These are phyloP conservation scores for Glyptemys insculpta DNA, from an alignment of 2,797 vertebrate genomes.

Conservation along the genomic window DNA sequence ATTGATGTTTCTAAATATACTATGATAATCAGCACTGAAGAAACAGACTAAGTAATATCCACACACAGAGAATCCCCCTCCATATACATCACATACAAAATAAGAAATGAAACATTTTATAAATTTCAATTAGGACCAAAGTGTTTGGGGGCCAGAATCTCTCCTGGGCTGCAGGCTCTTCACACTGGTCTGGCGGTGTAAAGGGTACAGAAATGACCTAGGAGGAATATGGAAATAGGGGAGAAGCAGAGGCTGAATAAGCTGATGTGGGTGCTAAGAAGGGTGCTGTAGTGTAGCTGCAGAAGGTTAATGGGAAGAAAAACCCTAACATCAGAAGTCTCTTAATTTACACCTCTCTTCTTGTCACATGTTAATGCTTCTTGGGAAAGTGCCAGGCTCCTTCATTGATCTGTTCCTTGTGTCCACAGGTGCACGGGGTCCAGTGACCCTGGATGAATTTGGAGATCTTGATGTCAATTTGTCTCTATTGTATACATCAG, in stretches of 20 bases:
- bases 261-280: neutral
- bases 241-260: neutral
- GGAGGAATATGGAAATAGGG: neutral
- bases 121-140: neutral
- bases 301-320: neutral
- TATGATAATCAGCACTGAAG: neutral
- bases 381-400: neutral
- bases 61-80: neutral
- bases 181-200: neutral
- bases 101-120: neutral
- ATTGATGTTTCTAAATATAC: neutral
- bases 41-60: neutral
- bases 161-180: neutral
- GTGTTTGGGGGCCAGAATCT: neutral
- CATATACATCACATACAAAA: neutral
- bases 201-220: neutral
- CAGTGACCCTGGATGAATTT: conserved; percentile 86
- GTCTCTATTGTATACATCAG: conserved; percentile 88
- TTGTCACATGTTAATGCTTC: neutral
- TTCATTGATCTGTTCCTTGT: conserved; percentile 36
- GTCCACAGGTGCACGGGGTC: conserved; percentile 83
- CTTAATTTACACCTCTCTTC: conserved; percentile 16
- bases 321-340: neutral
- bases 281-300: neutral
- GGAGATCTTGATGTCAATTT: conserved; percentile 92